phyloP scores from a whole-genome alignment of 1,140 invertebrate species.

The Lysiphlebus fabarum region DNA sequence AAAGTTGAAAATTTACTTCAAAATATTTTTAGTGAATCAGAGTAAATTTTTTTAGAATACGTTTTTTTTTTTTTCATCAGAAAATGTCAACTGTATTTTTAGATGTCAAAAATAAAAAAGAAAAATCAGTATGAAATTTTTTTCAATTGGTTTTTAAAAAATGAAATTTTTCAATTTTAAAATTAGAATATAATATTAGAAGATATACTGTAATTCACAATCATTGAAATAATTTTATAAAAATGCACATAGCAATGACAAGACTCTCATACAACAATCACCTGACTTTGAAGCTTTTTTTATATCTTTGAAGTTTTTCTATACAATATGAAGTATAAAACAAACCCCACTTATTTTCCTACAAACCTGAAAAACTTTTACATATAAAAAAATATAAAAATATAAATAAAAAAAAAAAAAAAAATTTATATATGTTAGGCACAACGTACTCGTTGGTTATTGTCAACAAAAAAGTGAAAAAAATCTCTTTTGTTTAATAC shows the following conservation, averaged over 20 bases:
- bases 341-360: conserved; percentile 16
- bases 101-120: too few relatives aligned
- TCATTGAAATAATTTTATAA: too few relatives aligned
- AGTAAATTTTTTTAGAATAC: conserved; percentile 6
- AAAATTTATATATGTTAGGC: neutral
- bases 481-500: conserved; percentile 15
- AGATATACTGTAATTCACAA: too few relatives aligned
- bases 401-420: neutral
- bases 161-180: too few relatives aligned
- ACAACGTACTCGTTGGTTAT: conserved; percentile 10
- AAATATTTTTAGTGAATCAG: conserved; percentile 4
- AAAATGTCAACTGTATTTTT: too few relatives aligned
- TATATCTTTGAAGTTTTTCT: conserved; percentile 6
- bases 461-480: conserved; percentile 16
- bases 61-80: too few relatives aligned
- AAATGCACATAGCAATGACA: neutral
- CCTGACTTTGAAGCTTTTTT: conserved; percentile 4
- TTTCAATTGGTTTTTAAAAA: too few relatives aligned
- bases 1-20: conserved; percentile 20
- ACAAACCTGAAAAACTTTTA: conserved; percentile 10
- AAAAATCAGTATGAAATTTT: too few relatives aligned
- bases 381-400: neutral
- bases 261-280: neutral
- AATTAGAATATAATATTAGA: too few relatives aligned
- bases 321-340: conserved; percentile 13